Evolutionary conservation across 35 echinoderm and acorn worm species (phyloP), one percentile per base, ranked within the genome.

Genomic region (Ptychodera flava): DNA sequence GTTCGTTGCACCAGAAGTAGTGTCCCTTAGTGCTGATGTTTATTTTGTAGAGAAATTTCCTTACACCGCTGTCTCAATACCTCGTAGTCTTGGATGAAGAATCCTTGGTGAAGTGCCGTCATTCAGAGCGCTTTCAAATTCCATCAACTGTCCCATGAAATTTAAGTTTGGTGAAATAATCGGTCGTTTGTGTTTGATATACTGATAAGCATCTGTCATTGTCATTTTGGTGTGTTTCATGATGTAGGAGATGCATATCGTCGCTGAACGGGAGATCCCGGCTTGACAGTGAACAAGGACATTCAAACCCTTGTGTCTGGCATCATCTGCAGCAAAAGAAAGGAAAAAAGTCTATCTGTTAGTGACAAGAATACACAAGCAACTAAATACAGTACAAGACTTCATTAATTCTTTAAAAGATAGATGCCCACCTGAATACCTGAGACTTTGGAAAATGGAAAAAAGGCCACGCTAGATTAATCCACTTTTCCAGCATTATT

Each of bases 141-240:
- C 77, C 15, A 85, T 86, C 1, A 99, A 83, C 86, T 99, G 96
- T 33, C 96, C 96, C 16, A 99, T 85, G 76, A 99, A 99, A 76
- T 90, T 91, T n/a, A 99, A 80, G 90, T 99, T 99, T 16, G 96
- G 96, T 34, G 90, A 90, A 85, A 99, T 99, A 35, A 99, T 94
- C 30, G 90, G 38, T 33, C 96, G 96, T 32, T 86, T 89, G 30
- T 78, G 79, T 75, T 97, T 93, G 82, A 99, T 93, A 28, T 92
- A 87, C 37, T 88, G 86, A 88, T 99, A 99, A 12, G 96, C 96
- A 76, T 94, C 89, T 79, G 83, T 90, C 96, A 99, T 99, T 15
- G 77, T 32, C 86, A 90, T 80, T 76, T 90, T 90, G 31, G 87
- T 87, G 87, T 87, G 89, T 80, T 94, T 94, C 96, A 99, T 99